These are phyloP conservation scores for Saxidomus purpurata DNA, from an alignment of 1,140 invertebrate species.

Conservation along the genomic window DNA sequence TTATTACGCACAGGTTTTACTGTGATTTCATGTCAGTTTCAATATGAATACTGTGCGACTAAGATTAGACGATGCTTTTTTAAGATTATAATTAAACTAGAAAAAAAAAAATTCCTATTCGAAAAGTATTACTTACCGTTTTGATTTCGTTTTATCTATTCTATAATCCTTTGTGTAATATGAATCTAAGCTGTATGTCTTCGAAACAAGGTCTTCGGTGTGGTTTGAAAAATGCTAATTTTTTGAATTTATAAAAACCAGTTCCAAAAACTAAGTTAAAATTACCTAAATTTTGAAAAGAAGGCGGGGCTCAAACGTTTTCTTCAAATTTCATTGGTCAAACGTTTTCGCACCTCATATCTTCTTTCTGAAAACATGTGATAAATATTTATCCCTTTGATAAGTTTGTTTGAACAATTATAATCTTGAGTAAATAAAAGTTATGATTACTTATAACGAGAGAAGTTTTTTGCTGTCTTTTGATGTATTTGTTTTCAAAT, in stretches of 20 bases:
- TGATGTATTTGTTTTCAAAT: not conserved
- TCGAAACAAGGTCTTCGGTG: not conserved
- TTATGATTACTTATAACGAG: conserved; percentile 34
- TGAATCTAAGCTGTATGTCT: not conserved
- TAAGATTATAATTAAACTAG: too few relatives aligned
- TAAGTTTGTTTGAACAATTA: conserved; percentile 17
- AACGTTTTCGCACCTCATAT: not conserved
- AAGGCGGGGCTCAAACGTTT: not conserved
- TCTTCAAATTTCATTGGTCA: not conserved
- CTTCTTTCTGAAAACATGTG: not conserved
- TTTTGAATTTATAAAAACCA: not conserved
- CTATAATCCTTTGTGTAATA: too few relatives aligned
- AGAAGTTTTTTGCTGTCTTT: not conserved
- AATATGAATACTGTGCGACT: too few relatives aligned
- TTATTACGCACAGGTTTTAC: too few relatives aligned
- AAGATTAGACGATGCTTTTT: too few relatives aligned
- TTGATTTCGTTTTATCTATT: too few relatives aligned
- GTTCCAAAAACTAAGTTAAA: not conserved
- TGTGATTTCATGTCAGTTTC: too few relatives aligned
- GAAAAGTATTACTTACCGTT: too few relatives aligned
- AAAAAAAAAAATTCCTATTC: too few relatives aligned
- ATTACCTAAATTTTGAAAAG: not conserved
- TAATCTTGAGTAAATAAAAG: conserved; percentile 20
- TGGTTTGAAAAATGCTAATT: not conserved
- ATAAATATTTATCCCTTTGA: not conserved